phyloP scores from a whole-genome alignment of 2,797 vertebrate genomes.

The Arremon brunneinucha region DNA sequence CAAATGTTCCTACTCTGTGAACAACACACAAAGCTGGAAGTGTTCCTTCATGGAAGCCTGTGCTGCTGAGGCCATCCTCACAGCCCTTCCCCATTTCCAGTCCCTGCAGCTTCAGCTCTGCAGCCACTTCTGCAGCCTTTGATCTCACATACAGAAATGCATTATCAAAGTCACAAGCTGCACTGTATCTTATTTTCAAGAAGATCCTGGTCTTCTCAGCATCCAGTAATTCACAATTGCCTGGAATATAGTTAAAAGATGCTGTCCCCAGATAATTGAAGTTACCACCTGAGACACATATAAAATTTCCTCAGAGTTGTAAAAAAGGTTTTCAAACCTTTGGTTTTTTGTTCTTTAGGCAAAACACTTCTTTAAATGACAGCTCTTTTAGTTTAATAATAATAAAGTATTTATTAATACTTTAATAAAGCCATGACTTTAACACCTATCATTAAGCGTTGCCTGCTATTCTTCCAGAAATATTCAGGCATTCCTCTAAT shows the following conservation, averaged over 20 bases:
- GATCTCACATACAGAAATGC: neutral
- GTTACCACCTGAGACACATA: neutral
- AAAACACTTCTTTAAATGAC: neutral
- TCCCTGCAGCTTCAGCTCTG: neutral
- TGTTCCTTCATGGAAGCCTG: neutral
- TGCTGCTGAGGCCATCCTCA: neutral
- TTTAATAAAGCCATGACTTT: neutral
- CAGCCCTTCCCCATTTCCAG: accelerated
- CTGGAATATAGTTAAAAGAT: neutral
- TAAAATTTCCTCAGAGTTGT: neutral
- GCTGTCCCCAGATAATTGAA: neutral
- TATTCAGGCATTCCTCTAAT: neutral
- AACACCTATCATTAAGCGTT: neutral
- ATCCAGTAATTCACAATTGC: neutral
- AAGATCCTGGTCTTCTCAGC: neutral
- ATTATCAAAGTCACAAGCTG: neutral
- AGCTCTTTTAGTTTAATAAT: neutral
- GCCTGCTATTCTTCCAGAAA: neutral
- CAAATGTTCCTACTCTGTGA: neutral
- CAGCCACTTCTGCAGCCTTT: neutral
- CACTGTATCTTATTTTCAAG: neutral
- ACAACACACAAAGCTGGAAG: neutral
- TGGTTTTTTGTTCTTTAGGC: neutral
- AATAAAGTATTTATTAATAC: neutral
- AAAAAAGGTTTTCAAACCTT: neutral